Base-by-base conservation (phyloP, 1,140 invertebrate species). In the Venustaconcha ellipsiformis region DNA sequence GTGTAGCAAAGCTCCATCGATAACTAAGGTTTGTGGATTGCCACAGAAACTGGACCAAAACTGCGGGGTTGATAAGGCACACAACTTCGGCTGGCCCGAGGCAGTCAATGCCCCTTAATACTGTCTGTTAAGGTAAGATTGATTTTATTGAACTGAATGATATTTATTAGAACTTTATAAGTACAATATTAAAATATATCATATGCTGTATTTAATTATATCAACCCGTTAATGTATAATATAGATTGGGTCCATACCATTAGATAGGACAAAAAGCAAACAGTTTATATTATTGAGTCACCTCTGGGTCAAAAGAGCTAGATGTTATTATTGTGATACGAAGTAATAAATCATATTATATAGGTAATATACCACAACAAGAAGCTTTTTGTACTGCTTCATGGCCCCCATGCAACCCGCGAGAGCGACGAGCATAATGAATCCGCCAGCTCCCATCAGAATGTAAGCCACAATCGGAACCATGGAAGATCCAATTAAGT, bases 401-500 rank as follows among this genome's bases (percentile, higher is more conserved):
- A 65, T 1, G 15, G 70, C 62, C 0, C 70, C 70, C 8, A 23
- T 56, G 57, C 59, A 72, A 15, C 70, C 70, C 57, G 23, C 18
- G 2, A 72, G 18, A 12, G 70, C 37, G 8, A 72, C 37, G 18
- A 72, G 65, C 11, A 37, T 55, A 4, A 72, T 63, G 15, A 72
- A 20, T 15, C 37, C 70, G 15, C 70, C 70, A 23, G 57, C 56
- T 18, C 30, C 70, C 1, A 72, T 72, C 14, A 63, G 37, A 30
- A 72, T n/a, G 48, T 72, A 72, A 15, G 70, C 48, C 14, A 55
- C 59, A 11, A 72, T 57, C 1, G 30, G 30, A 18, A 72, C 37
- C 26, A 72, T 14, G 18, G 70, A 64, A 55, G 70, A 62, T 11
- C 70, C 70, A 57, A 72, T 62, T 5, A 72, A 23, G 4, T 37